Percentiles rank a stretch among this genome's conserved stretches.
Conservation (phyloP, 2,888 invertebrate species). For the Crematogaster levior region DNA sequence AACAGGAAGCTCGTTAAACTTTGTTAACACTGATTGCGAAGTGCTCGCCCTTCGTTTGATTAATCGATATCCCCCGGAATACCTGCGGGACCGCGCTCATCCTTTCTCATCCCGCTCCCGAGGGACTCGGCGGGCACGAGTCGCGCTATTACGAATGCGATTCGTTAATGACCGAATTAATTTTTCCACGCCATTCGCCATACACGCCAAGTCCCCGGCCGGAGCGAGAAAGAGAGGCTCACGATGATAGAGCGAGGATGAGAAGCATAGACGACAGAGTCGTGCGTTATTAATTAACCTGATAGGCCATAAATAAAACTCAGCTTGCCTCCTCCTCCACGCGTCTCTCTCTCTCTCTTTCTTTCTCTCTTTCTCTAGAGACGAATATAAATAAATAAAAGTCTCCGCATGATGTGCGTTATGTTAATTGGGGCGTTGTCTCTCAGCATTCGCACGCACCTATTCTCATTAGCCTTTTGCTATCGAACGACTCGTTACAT, state of each 20-base stretch:
- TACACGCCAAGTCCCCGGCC: slow-evolving; percentile 62
- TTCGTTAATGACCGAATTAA: slow-evolving; percentile 79
- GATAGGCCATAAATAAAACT: slow-evolving; percentile 84
- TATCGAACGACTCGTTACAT: slow-evolving; percentile 80
- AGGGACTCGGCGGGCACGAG: slow-evolving; percentile 67
- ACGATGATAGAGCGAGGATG: slow-evolving; percentile 56
- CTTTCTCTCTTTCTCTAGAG: slow-evolving; percentile 72
- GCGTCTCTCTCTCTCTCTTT: slow-evolving; percentile 63
- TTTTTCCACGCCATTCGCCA: slow-evolving; percentile 76
- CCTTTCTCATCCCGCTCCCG: slow-evolving; percentile 65
- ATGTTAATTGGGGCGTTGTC: slow-evolving; percentile 86
- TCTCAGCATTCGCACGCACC: slow-evolving; percentile 82
- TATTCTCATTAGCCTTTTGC: slow-evolving; percentile 83
- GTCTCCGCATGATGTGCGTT: slow-evolving; percentile 82
- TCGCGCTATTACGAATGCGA: slow-evolving; percentile 72
- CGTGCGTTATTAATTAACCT: slow-evolving; percentile 84
- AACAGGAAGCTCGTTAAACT: slow-evolving; percentile 51
- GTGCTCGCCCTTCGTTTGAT: slow-evolving; percentile 67
- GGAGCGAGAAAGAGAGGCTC: slow-evolving; percentile 46
- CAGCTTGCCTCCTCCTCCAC: slow-evolving; percentile 66
- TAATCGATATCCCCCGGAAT: slow-evolving; percentile 73
- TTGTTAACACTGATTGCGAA: slow-evolving; percentile 61
- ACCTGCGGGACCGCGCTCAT: slow-evolving; percentile 69
- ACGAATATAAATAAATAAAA: slow-evolving; percentile 85
- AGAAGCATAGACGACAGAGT: slow-evolving; percentile 61